phyloP scores from a whole-genome alignment of 2,113 vertebrate species.

The Sturnira hondurensis region DNA sequence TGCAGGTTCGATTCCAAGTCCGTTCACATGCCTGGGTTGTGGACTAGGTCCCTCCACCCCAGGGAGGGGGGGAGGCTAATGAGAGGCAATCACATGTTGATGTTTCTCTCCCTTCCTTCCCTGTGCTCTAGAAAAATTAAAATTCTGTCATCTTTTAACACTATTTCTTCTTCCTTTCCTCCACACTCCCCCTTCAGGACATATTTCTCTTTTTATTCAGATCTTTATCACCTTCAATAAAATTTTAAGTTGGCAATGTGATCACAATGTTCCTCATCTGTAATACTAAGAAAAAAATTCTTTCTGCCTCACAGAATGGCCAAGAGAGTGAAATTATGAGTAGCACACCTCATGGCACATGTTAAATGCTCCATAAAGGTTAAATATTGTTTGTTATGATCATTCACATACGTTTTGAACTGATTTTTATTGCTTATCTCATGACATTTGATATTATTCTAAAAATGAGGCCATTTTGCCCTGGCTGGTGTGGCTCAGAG shows the following conservation, averaged over 20 bases:
- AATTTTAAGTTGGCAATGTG: not conserved
- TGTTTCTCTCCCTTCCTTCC: too few relatives aligned
- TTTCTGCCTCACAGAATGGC: not conserved
- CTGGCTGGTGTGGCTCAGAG: not conserved
- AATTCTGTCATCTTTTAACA: not conserved
- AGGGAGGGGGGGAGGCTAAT: too few relatives aligned
- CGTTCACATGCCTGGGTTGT: not conserved
- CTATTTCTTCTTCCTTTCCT: not conserved
- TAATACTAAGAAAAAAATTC: not conserved
- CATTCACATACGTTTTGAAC: not conserved
- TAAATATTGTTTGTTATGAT: not conserved
- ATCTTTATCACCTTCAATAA: not conserved
- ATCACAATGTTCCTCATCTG: not conserved
- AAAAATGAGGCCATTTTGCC: not conserved
- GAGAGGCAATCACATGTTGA: too few relatives aligned
- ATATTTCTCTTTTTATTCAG: constrained; percentile 23
- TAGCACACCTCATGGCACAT: not conserved
- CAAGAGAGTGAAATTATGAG: not conserved
- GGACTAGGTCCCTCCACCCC: too few relatives aligned
- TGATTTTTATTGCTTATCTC: not conserved
- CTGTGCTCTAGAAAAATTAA: too few relatives aligned
- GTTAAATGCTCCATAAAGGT: not conserved
- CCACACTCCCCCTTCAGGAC: not conserved
- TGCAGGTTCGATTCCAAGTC: not conserved
- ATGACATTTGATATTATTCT: not conserved